phyloP scores from a whole-genome alignment of 92 coral and sea anemone genomes.

The Desmophyllum pertusum region DNA sequence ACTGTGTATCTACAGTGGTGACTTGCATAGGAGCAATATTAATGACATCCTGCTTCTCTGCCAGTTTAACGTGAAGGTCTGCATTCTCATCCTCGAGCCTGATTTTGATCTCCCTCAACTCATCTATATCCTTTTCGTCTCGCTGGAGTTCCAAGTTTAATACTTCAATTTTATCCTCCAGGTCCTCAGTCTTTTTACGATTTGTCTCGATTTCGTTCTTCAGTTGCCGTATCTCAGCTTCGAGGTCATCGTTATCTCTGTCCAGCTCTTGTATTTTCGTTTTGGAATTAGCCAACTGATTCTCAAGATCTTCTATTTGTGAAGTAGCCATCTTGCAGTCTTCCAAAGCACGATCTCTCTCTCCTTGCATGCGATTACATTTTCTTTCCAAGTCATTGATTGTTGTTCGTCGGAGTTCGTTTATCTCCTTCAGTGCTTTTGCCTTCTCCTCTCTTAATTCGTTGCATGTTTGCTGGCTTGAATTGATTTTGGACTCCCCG shows the following conservation, averaged over 20 bases:
- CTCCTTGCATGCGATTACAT: slow-evolving; percentile 62
- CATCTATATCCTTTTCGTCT: slow-evolving; percentile 72
- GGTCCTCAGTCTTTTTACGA: slow-evolving; percentile 48
- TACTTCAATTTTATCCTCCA: slow-evolving; percentile 71
- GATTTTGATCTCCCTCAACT: slow-evolving; percentile 58
- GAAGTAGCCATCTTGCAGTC: slow-evolving; percentile 67
- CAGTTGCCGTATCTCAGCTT: slow-evolving; percentile 61
- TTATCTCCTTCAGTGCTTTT: slow-evolving; percentile 61
- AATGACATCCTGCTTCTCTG: slow-evolving; percentile 71
- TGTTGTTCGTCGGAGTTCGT: slow-evolving; percentile 52
- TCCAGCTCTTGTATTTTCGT: slow-evolving; percentile 63
- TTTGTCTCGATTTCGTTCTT: slow-evolving; percentile 58
- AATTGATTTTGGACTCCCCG: slow-evolving; percentile 61
- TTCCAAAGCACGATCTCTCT: slow-evolving; percentile 78
- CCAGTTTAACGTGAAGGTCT: slow-evolving; percentile 71
- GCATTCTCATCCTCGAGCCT: slow-evolving; percentile 69
- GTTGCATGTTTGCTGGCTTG: slow-evolving; percentile 65
- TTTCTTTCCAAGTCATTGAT: slow-evolving; percentile 58
- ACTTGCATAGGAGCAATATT: slow-evolving; percentile 69
- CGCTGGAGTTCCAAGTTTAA: slow-evolving; percentile 74
- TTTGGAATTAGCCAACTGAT: slow-evolving; percentile 59
- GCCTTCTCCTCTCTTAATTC: slow-evolving; percentile 66
- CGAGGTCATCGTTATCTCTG: slow-evolving; percentile 76
- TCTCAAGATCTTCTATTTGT: slow-evolving; percentile 71
- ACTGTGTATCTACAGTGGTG: slow-evolving; percentile 55